Evolutionary conservation across 2,113 vertebrate genomes (phyloP).

Genomic region (Globicephala melas): DNA sequence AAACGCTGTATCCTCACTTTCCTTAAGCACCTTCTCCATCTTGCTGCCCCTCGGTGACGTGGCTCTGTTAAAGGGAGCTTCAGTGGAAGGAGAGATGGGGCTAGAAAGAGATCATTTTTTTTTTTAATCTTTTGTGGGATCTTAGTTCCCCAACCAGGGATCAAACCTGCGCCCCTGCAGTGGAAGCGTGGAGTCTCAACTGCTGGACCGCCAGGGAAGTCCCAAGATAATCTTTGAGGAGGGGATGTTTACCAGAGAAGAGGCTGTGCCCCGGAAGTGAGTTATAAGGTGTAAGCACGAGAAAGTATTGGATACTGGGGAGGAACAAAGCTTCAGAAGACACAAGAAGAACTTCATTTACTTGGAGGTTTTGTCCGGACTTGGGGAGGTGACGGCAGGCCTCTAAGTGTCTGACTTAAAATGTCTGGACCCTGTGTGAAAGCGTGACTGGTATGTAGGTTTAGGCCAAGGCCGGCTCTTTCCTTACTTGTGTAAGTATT

Average conservation of each 20-base stretch:
- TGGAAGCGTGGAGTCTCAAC: not conserved
- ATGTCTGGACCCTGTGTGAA: not conserved
- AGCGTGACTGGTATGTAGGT: not conserved
- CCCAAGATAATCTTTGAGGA: not conserved
- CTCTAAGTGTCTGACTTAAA: not conserved
- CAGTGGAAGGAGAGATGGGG: not conserved
- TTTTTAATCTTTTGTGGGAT: too few species aligned
- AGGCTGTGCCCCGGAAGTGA: not conserved
- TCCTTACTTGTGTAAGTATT: not conserved
- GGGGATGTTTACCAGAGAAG: not conserved
- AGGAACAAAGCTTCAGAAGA: not conserved
- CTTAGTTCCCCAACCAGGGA: too few species aligned
- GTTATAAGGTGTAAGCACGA: not conserved
- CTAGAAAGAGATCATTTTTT: not conserved
- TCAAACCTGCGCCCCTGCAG: not conserved
- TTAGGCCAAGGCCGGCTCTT: not conserved
- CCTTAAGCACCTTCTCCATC: not conserved
- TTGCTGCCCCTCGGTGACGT: not conserved
- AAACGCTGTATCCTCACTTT: not conserved
- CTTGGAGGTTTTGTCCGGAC: not conserved
- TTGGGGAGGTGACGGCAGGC: not conserved
- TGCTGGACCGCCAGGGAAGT: not conserved
- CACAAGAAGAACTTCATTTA: not conserved
- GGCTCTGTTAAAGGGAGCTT: not conserved
- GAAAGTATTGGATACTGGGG: not conserved